Evolutionary conservation across 2,113 vertebrate genomes (phyloP), one percentile per base, ranked within the genome.

Genomic region (Aix galericulata): DNA sequence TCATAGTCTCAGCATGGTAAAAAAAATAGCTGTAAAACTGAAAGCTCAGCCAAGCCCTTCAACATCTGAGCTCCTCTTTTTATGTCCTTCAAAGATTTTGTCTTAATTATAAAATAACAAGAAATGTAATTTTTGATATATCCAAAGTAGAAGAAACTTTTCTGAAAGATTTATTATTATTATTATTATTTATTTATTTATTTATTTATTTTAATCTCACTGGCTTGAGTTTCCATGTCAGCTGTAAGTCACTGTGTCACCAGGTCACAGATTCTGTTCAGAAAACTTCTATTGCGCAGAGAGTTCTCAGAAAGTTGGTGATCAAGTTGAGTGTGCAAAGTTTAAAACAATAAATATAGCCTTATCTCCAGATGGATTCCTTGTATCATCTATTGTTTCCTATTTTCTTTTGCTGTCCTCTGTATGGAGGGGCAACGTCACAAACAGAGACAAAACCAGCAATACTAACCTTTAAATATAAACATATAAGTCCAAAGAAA

Each of bases 331-430:
- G 89, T 95, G 84, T 94, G 81, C 89, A 92, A 93, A 97, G 96
- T 96, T 97, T 97, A 96, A 97, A 95, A 95, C 77, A 96, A 93
- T 94, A 95, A 92, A 96, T 96, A 96, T 6, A 94, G 88, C 38
- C 91, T 95, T 83, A 85, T 60, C 55, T 96, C 82, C 94, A 93
- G 50, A 88, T 81, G 78, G 44, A 92, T 74, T 93, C 91, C 66
- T 94, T 76, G 32, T 86, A 78, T 87, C 1, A 0, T 75, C 93
- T 93, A 82, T 91, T 93, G 40, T 91, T 93, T 79, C 21, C 23
- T 79, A 38, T 92, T 95, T 93, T 89, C 27, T 93, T 94, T 94
- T 87, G 48, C 50, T 74, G 20, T 86, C 58, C 73, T 81, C 55
- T 66, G 34, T 68, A 38, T 23, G 32, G 31, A 36, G 53, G 88